These are phyloP conservation scores for Sinohyriopsis cumingii DNA, from an alignment of 2,888 invertebrate species.

Conservation along the genomic window DNA sequence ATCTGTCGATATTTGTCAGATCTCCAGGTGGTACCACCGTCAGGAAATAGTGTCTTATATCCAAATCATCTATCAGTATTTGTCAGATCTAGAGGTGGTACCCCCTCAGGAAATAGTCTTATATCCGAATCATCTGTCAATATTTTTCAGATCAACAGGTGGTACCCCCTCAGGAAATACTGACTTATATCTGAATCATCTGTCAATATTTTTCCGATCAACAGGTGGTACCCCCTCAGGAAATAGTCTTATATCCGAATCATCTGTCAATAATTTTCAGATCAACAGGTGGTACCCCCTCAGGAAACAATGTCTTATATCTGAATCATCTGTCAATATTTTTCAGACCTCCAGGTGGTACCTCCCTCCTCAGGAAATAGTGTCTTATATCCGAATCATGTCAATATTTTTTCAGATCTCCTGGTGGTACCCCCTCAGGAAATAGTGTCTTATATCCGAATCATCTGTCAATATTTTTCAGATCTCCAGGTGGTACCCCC, in stretches of 20 bases:
- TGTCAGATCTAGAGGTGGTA: too few species aligned
- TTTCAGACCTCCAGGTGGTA: slow-evolving; percentile 71
- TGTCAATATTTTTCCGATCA: slow-evolving; percentile 53
- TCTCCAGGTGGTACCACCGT: slow-evolving; percentile 72
- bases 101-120: too few species aligned
- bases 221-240: slow-evolving; percentile 70
- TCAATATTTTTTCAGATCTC: too few species aligned
- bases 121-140: too few species aligned
- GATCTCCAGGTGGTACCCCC: too few species aligned
- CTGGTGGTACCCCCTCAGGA: too few species aligned
- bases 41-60: slow-evolving; percentile 41
- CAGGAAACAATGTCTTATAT: slow-evolving; percentile 41
- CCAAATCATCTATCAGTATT: slow-evolving; percentile 42
- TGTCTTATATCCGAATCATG: slow-evolving; percentile 41
- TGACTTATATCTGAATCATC: too few species aligned
- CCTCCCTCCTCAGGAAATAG: slow-evolving; percentile 61
- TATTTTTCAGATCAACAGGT: too few species aligned
- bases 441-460: too few species aligned
- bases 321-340: slow-evolving; percentile 30
- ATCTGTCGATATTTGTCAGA: slow-evolving; percentile 49
- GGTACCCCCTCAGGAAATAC: too few species aligned
- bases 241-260: slow-evolving; percentile 33
- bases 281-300: slow-evolving; percentile 71
- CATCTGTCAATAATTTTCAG: slow-evolving; percentile 48
- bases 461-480: too few species aligned